These are phyloP conservation scores for Cricetomys ansorgei DNA, from an alignment of 2,113 vertebrate species.

Conservation along the genomic window DNA sequence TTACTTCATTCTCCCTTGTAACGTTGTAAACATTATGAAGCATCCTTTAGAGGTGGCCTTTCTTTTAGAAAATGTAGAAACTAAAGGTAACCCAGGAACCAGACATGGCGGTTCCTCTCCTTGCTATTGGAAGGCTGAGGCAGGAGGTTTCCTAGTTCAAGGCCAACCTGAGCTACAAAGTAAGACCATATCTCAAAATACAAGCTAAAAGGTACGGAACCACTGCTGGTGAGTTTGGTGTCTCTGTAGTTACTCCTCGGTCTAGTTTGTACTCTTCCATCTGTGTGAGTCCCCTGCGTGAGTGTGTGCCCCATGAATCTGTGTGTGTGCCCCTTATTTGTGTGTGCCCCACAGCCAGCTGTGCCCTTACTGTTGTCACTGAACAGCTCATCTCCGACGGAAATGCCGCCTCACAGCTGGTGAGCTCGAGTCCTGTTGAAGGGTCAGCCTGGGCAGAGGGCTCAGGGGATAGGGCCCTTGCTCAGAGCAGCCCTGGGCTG, in stretches of 20 bases:
- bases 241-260: background rate
- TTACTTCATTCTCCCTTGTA: background rate
- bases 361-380: no score
- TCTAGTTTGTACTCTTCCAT: background rate
- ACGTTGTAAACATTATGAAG: background rate
- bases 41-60: background rate
- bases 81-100: background rate
- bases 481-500: background rate
- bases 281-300: no score
- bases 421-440: background rate
- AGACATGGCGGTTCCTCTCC: background rate
- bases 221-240: accelerated
- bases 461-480: accelerated
- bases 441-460: background rate
- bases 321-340: background rate
- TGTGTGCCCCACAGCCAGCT: background rate
- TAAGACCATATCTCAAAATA: background rate
- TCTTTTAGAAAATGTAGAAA: background rate
- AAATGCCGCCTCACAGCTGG: background rate
- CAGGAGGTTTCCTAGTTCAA: background rate
- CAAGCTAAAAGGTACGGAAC: background rate
- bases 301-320: background rate
- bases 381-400: background rate
- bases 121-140: background rate
- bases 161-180: background rate